Evolutionary conservation across 2,113 vertebrate species (phyloP).

Genomic region (Archocentrus centrarchus): DNA sequence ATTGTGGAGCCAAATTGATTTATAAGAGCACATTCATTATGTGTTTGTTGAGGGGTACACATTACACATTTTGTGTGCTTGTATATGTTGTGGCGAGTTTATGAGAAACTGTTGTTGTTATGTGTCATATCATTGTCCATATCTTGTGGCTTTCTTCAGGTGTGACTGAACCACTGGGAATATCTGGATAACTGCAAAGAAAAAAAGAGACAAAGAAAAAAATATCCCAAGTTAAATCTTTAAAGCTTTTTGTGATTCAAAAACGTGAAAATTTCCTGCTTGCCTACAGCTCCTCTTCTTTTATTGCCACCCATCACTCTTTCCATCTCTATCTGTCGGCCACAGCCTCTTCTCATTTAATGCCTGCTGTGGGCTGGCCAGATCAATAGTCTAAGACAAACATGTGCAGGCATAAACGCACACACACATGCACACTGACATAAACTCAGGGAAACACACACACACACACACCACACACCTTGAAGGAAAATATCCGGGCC

Average conservation of each 20-base stretch:
- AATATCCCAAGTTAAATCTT: neutral
- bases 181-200: neutral
- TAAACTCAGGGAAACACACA: conserved; percentile 21
- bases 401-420: conserved; percentile 46
- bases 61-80: conserved; percentile 8
- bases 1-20: conserved; percentile 41
- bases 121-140: neutral
- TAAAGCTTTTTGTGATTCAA: neutral
- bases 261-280: conserved; percentile 6
- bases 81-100: neutral
- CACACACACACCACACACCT: conserved; percentile 6
- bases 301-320: conserved; percentile 65
- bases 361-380: conserved; percentile 49
- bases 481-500: conserved; percentile 26
- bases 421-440: neutral
- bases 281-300: conserved; percentile 33
- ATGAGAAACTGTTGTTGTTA: conserved; percentile 5
- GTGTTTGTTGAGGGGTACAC: neutral
- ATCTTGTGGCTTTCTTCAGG: neutral
- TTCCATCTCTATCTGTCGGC: conserved; percentile 44
- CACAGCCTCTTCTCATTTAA: conserved; percentile 65
- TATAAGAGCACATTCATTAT: conserved; percentile 19
- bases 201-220: neutral
- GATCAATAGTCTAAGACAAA: conserved; percentile 70
- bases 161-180: neutral